Base-by-base conservation (phyloP, 2,888 invertebrate species). In the Drosophila peninsularis region DNA sequence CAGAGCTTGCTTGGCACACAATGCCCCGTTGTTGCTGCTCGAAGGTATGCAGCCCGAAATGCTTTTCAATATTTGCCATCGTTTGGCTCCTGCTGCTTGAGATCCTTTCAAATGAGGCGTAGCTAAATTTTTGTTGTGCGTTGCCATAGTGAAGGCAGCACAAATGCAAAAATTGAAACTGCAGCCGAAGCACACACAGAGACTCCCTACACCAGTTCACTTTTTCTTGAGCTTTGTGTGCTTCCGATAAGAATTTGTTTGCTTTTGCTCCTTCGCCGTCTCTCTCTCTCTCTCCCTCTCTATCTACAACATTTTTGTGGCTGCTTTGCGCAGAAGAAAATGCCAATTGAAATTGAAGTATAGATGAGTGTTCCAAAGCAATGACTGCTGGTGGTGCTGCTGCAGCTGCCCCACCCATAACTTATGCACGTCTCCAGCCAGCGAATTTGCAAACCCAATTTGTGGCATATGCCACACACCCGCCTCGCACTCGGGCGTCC, bases 271-370 rank as follows among this genome's bases (percentile, higher is more conserved):
- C 36, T n/a, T 9, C 44, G 5, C 39, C 5, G 6, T 24, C 21
- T 2, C 42, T 3, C 21, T 3, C 14, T 3, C 44, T 7, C 44
- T 21, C 13, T 6, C 41, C 24, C 44, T n/a, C 70, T 71, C 34
- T 5, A 36, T 50, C n/a, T 27, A 72, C 45, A 61, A 80, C 80
- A 82, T 85, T 80, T 85, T 82, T 88, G 80, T 77, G 88, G 74
- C 69, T 80, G 81, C 84, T 70, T 75, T 71, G 72, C 72, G 62
- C 75, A 68, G 42, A 56, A 68, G 42, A 76, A 88, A 88, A 84
- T 89, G 85, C 80, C 89, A 89, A 85, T 89, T 84, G 84, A 75
- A 84, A 75, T 82, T 87, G 80, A 87, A 85, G 85, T 85, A 75
- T 55, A 79, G 84, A 75, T 83, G 84, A 83, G 84, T 75, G 72